Base-by-base conservation (phyloP, 1,140 invertebrate genomes). In the Rhopalosiphum maidis region DNA sequence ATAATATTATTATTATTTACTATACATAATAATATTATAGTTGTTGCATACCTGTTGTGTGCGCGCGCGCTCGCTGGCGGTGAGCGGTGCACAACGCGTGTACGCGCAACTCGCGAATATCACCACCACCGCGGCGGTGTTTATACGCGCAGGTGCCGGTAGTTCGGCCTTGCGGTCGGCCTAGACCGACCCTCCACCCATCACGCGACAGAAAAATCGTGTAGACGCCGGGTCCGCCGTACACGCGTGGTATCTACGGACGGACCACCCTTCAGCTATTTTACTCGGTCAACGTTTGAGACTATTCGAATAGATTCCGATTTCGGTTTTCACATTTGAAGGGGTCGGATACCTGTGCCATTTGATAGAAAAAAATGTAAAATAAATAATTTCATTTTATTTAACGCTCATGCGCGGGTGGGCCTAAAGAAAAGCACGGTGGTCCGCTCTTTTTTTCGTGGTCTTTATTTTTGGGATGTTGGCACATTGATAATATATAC, bases 91-190 rank as follows among this genome's bases (percentile, higher is more conserved):
- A 51, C 11, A 48, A 54, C 22, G 88, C 35, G 35, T 25, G 41
- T 37, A 35, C 90, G 55, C 55, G 60, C 90, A 37, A 43, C 55
- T 46, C 37, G 89, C 89, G 35, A 90, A 90, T 90, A 90, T n/a
- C 55, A 3, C 43, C 25, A 2, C 60, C n/a, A n/a, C 37, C 55
- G n/a, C n/a, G n/a, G n/a, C 4, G 23, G 68, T 25, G 46, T 82
- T 83, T 83, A 83, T n/a, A 55, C 35, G 22, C 89, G 68, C 68
- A 25, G 90, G 68, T 91, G 43, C 48, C 46, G 60, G 25, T 23
- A 41, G 68, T 83, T 77, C 37, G 90, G 43, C 90, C 90, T 91
- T 91, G 90, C 68, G 41, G 46, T 77, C 90, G 90, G 55, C 90
- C 90, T 91, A 91, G 90, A 51, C 90, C n/a, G 60, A 77, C 60